Percentiles rank a stretch among this genome's conserved stretches.
Conservation (phyloP, 2,797 vertebrate genomes). For the Vipera latastei region DNA sequence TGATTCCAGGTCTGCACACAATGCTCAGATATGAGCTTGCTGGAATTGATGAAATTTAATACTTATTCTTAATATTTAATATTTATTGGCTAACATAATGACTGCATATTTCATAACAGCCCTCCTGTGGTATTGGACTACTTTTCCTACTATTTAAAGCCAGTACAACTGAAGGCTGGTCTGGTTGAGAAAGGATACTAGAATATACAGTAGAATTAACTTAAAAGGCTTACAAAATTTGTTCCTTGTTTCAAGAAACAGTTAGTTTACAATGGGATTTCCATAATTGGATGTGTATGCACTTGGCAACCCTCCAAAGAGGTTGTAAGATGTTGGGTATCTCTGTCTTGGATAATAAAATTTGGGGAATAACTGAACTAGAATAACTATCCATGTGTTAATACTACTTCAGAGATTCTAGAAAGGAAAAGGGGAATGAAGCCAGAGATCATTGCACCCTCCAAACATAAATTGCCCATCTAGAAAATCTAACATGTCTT, state of each 20-base stretch:
- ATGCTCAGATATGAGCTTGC: not conserved
- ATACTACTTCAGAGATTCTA: not conserved
- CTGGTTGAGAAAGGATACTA: not conserved
- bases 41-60: not conserved
- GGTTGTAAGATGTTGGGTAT: not conserved
- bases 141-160: not conserved
- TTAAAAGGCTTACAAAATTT: not conserved
- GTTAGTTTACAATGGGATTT: not conserved
- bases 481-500: not conserved
- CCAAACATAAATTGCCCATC: not conserved
- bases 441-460: not conserved
- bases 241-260: not conserved
- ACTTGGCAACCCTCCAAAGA: not conserved
- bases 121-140: not conserved
- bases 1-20: not conserved
- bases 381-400: not conserved
- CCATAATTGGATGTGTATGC: not conserved
- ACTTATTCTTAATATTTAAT: not conserved
- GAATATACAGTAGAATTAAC: not conserved
- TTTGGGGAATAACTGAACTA: not conserved
- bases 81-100: not conserved
- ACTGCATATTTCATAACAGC: not conserved
- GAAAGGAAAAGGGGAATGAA: not conserved
- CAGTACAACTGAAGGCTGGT: not conserved
- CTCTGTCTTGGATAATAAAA: not conserved